Base-by-base conservation (phyloP, 1,140 invertebrate genomes). In the Leptopilina boulardi region DNA sequence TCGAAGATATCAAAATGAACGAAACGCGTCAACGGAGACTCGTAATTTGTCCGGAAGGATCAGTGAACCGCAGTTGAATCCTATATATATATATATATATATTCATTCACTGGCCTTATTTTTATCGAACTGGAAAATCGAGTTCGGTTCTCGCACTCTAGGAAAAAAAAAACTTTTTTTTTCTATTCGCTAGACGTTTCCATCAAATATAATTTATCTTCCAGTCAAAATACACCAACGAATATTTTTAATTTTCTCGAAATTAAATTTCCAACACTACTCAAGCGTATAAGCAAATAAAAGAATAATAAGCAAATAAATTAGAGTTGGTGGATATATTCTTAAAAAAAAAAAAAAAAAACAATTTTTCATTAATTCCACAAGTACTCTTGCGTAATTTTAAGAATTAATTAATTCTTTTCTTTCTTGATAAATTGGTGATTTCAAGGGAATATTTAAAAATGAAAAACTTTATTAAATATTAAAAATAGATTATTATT, bases 41-140 rank as follows among this genome's bases (percentile, higher is more conserved):
- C 59, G 59, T 66, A 66, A 66, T 66, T 66, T 66, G 59, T 30
- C 59, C 13, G 23, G 59, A 66, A 66, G 59, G 59, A 66, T 66
- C 26, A 66, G 26, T 66, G 59, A 66, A 66, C 59, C 59, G 59
- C 59, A 6, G 11, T 66, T 30, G 59, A 66, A 30, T 66, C 59
- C 59, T 34, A 34, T 34, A 34, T 38, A 38, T 38, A 38, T 38
- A 38, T 38, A 38, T 38, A 23, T 66, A 30, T 23, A 66, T 66
- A 56, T 74, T 44, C 56, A 70, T 74, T 44, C 73, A 42, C 44
- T 42, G 44, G 26, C 66, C 18, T 56, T 73, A 41, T 75, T 78
- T 79, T 71, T 66, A 76, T 34, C 74, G 75, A 75, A 73, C 75
- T 66, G 74, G 74, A 76, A 79, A 76, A 79, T 73, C 72, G 74